These are phyloP conservation scores for Amyelois transitella DNA, from an alignment of 1,140 invertebrate genomes.

Conservation along the genomic window DNA sequence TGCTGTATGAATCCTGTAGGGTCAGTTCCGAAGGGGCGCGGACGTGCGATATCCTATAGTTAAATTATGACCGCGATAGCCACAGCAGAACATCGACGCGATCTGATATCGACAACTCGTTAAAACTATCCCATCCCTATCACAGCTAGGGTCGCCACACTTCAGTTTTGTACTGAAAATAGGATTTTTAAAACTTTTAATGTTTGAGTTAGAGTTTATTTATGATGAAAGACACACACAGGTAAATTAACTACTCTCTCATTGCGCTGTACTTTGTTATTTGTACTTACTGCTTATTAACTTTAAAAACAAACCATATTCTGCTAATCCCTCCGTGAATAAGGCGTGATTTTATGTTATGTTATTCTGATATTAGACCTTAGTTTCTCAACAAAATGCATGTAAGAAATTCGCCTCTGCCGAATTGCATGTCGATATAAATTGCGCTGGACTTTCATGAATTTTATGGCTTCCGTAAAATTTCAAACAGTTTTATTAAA, in stretches of 20 bases:
- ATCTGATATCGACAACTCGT: neutral
- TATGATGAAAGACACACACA: too few species aligned
- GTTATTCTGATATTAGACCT: neutral
- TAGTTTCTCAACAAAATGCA: neutral
- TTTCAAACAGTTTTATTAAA: neutral
- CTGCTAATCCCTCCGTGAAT: too few species aligned
- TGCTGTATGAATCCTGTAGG: neutral
- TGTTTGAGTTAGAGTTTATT: too few species aligned
- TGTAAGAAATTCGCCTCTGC: neutral
- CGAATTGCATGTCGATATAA: neutral
- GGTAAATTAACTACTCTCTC: too few species aligned
- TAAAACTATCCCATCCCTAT: neutral
- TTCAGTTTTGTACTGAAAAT: neutral
- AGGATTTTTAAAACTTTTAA: too few species aligned
- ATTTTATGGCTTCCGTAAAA: neutral
- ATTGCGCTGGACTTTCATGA: neutral
- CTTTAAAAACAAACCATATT: too few species aligned
- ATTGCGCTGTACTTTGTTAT: too few species aligned
- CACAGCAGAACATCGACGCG: neutral
- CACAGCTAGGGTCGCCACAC: neutral
- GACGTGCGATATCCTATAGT: neutral
- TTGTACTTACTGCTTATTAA: too few species aligned
- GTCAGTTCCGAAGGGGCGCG: neutral
- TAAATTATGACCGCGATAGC: neutral
- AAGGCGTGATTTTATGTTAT: too few species aligned